Evolutionary conservation across 1,140 invertebrate genomes (phyloP).

Genomic region (Bombus pascuorum): DNA sequence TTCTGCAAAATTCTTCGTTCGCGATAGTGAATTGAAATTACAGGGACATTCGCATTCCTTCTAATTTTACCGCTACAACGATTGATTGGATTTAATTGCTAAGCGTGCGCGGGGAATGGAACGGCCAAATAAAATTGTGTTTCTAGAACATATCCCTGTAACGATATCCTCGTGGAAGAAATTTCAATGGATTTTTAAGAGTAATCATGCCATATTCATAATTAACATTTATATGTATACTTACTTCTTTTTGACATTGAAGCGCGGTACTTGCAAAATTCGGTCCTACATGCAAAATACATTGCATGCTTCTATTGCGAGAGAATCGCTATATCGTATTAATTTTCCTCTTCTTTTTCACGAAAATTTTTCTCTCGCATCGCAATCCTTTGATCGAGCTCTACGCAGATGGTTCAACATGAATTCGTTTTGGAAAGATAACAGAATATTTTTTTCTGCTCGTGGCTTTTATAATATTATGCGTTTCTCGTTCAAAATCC

Average conservation of each 20-base stretch:
- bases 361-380: background rate
- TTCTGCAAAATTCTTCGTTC: background rate
- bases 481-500: background rate
- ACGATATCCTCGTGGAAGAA: background rate
- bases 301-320: background rate
- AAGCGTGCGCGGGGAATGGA: background rate
- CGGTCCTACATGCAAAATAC: background rate
- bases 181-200: background rate
- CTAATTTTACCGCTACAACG: background rate
- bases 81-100: conserved; percentile 18
- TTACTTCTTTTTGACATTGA: background rate
- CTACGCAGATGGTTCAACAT: background rate
- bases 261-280: background rate
- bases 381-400: background rate
- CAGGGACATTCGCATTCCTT: background rate
- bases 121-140: background rate
- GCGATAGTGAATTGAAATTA: background rate
- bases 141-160: background rate
- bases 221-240: background rate
- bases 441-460: background rate
- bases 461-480: background rate
- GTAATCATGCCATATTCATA: background rate
- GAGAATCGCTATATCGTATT: background rate
- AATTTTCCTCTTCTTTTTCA: background rate
- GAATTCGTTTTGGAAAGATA: background rate